These are phyloP conservation scores for Colossoma macropomum DNA, from an alignment of 2,113 vertebrate genomes.

Conservation along the genomic window DNA sequence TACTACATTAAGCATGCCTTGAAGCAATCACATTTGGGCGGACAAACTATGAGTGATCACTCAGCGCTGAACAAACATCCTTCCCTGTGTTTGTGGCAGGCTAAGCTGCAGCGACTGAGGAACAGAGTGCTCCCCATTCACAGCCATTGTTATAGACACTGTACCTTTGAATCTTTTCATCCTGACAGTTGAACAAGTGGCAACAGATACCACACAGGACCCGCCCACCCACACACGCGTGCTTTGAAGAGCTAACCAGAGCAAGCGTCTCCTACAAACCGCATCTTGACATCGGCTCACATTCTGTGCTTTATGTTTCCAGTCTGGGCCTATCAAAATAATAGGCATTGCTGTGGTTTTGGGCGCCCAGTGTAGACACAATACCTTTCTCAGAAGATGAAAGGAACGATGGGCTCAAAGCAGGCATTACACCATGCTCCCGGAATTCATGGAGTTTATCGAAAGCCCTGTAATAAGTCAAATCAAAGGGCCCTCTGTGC, in stretches of 20 bases:
- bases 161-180: conserved; percentile 43
- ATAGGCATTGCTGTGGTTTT: conserved; percentile 57
- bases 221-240: neutral
- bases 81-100: neutral
- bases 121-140: neutral
- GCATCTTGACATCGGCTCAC: conserved; percentile 66
- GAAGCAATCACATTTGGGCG: conserved; percentile 18
- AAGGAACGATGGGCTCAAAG: conserved; percentile 56
- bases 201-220: conserved; percentile 20
- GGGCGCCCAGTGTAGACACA: conserved; percentile 44
- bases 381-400: conserved; percentile 65
- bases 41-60: neutral
- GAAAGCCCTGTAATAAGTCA: conserved; percentile 69
- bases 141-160: neutral
- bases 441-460: conserved; percentile 73
- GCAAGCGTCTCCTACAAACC: conserved; percentile 34
- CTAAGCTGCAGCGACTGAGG: neutral
- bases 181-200: conserved; percentile 35
- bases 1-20: neutral
- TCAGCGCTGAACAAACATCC: conserved; percentile 22
- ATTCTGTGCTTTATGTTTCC: conserved; percentile 16
- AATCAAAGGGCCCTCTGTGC: conserved; percentile 74
- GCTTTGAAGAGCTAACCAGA: conserved; percentile 2
- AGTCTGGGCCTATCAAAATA: conserved; percentile 61
- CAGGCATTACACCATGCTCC: conserved; percentile 64